phyloP scores from a whole-genome alignment of 2,113 vertebrate species.

The Petromus typicus region DNA sequence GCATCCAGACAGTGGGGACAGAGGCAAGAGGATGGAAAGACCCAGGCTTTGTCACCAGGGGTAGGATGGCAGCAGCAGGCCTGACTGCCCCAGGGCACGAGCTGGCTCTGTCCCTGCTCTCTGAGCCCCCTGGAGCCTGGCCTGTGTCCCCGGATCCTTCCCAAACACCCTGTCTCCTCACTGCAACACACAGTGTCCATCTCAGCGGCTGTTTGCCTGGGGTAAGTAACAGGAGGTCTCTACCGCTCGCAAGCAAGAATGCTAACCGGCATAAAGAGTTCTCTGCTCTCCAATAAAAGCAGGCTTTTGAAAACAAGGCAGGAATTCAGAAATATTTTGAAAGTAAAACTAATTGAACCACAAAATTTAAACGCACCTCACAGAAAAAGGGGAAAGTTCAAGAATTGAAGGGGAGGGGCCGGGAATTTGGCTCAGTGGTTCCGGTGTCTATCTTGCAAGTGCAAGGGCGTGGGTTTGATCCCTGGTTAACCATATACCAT shows the following conservation, averaged over 20 bases:
- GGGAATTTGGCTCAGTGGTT: too few relatives aligned
- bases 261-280: neutral
- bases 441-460: too few relatives aligned
- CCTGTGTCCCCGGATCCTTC: neutral
- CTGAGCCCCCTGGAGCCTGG: neutral
- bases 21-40: neutral
- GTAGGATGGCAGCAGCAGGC: neutral
- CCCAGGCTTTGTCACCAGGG: neutral
- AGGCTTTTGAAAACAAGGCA: neutral
- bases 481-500: too few relatives aligned
- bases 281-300: neutral
- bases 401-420: too few relatives aligned
- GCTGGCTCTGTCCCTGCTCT: neutral
- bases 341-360: conserved; percentile 2
- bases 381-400: neutral
- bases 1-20: neutral
- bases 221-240: neutral
- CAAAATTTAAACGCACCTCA: neutral
- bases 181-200: neutral
- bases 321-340: conserved; percentile 31
- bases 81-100: neutral
- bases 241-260: neutral
- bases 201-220: neutral
- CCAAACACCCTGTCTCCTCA: neutral
- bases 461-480: too few relatives aligned